Conservation (phyloP, 2,113 vertebrate genomes). For the Onychostruthus taczanowskii region DNA sequence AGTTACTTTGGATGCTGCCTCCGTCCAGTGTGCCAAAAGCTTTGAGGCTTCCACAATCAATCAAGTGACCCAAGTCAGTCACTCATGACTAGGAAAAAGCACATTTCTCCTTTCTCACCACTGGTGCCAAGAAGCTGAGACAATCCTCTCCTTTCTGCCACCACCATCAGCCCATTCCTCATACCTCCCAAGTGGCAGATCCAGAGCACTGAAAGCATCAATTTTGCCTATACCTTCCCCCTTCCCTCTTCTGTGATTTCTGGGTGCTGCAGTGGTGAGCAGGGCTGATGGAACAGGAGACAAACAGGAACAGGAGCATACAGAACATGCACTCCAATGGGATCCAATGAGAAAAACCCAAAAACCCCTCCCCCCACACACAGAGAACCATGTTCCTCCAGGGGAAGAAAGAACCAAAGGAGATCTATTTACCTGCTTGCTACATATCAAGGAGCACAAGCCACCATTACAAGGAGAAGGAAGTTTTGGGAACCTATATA, state of each 20-base stretch:
- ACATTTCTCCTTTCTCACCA: slow-evolving; percentile 44
- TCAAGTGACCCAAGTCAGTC: slow-evolving; percentile 49
- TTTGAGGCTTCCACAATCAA: slow-evolving; percentile 51
- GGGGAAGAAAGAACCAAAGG: background rate
- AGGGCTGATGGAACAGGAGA: background rate
- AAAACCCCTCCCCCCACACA: background rate
- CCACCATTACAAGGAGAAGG: background rate
- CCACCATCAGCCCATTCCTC: background rate
- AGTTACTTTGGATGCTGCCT: slow-evolving; percentile 23
- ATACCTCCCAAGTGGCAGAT: background rate
- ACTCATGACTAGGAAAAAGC: slow-evolving; percentile 33
- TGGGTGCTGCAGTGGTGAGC: background rate
- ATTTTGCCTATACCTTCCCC: background rate
- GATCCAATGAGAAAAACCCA: background rate
- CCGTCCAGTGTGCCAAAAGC: background rate
- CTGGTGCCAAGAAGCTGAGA: background rate
- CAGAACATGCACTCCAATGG: background rate
- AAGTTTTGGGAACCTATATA: background rate
- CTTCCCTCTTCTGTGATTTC: background rate
- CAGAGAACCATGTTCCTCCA: background rate
- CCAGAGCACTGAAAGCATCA: background rate
- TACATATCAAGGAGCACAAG: background rate
- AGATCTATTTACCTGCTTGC: background rate
- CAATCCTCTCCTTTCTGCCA: background rate
- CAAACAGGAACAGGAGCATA: background rate